Conservation (phyloP, 2,797 vertebrate genomes). For the Rhinophrynus dorsalis region DNA sequence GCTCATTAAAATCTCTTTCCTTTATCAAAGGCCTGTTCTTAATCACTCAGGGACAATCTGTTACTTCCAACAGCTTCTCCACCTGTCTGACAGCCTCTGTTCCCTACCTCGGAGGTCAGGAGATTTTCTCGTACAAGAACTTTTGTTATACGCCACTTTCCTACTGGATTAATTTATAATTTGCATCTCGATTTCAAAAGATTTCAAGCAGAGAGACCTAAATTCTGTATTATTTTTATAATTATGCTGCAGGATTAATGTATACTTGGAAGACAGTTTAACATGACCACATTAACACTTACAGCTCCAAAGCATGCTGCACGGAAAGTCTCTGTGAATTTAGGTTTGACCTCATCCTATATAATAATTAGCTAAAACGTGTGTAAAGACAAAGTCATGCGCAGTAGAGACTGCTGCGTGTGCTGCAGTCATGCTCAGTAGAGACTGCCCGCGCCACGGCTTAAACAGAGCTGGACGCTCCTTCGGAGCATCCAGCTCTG, state of each 20-base stretch:
- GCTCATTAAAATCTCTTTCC: slow-evolving; percentile 12
- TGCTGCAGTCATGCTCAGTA: no score
- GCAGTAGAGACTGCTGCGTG: no score
- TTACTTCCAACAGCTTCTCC: slow-evolving; percentile 2
- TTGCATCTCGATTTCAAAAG: not conserved
- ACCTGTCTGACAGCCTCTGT: not conserved
- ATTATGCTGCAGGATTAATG: not conserved
- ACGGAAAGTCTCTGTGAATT: not conserved
- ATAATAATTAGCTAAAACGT: no score
- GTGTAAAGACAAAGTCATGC: no score
- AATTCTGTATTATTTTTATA: not conserved
- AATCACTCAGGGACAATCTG: slow-evolving; percentile 30
- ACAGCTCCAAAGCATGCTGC: not conserved
- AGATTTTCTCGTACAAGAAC: not conserved
- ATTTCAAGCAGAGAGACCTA: not conserved
- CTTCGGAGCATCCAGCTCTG: no score
- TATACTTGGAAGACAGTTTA: not conserved
- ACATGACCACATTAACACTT: not conserved
- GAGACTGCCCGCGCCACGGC: no score
- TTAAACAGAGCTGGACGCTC: no score
- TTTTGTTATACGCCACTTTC: not conserved
- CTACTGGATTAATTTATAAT: not conserved
- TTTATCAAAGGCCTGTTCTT: slow-evolving; percentile 21
- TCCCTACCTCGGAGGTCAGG: not conserved
- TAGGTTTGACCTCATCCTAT: no score